phyloP scores from a whole-genome alignment of 2,113 vertebrate species.

The Theristicus caerulescens region DNA sequence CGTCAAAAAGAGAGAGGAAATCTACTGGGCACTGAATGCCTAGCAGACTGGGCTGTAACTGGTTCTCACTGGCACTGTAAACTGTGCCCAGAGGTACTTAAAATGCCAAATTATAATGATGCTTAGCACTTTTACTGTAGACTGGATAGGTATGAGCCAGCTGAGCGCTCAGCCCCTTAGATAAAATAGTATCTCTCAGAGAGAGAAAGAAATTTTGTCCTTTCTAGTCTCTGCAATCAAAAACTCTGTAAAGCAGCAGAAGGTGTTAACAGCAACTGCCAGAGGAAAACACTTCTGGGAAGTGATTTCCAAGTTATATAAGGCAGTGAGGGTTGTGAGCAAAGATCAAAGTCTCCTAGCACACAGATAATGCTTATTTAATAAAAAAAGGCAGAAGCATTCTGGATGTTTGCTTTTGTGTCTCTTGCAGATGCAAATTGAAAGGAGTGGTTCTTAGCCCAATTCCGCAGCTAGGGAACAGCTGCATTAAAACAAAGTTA shows the following conservation, averaged over 20 bases:
- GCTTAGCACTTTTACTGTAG: background rate
- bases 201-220: background rate
- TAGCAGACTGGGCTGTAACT: background rate
- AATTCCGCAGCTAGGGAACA: background rate
- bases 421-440: background rate
- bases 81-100: background rate
- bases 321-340: background rate
- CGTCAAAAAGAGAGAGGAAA: background rate
- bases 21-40: background rate
- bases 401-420: constrained; percentile 13
- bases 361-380: constrained; percentile 4
- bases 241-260: background rate
- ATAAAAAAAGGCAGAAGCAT: background rate
- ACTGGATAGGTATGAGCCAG: background rate
- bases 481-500: background rate
- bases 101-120: background rate
- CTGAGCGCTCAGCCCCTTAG: background rate
- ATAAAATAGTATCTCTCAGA: background rate
- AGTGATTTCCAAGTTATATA: background rate
- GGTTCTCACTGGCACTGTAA: background rate
- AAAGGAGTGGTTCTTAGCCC: background rate
- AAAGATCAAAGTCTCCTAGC: constrained; percentile 22
- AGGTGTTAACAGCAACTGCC: background rate
- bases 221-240: background rate
- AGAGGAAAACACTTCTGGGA: background rate